These are phyloP conservation scores for Trichomalopsis sarcophagae DNA, from an alignment of 1,140 invertebrate genomes.

Conservation along the genomic window DNA sequence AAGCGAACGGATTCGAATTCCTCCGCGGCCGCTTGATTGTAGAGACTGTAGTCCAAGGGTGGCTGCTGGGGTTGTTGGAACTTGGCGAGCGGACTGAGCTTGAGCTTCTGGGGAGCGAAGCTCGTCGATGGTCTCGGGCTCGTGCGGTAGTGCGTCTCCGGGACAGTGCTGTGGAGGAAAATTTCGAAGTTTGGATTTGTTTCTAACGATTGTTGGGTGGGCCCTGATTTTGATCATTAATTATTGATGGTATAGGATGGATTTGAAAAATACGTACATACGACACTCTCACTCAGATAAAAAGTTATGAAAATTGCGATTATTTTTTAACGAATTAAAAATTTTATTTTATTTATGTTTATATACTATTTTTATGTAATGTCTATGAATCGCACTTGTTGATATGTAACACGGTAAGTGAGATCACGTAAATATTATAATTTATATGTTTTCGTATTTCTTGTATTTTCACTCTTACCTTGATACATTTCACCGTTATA, in stretches of 20 bases:
- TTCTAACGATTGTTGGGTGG: neutral
- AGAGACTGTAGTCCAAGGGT: slow-evolving; percentile 11
- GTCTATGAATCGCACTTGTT: neutral
- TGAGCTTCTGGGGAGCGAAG: slow-evolving; percentile 10
- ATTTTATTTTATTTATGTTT: neutral
- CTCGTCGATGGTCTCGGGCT: neutral
- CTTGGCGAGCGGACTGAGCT: neutral
- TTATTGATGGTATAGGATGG: no score
- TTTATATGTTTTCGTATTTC: neutral
- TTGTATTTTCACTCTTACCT: no score
- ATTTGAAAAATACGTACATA: neutral
- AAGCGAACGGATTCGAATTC: slow-evolving; percentile 64
- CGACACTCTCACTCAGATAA: no score
- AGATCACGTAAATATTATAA: neutral
- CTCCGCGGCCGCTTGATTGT: slow-evolving; percentile 44
- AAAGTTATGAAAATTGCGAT: no score
- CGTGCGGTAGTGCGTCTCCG: neutral
- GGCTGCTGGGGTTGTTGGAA: neutral
- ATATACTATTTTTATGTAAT: no score
- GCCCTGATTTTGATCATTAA: neutral
- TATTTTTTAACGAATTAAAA: no score
- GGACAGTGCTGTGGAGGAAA: neutral
- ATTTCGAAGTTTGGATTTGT: slow-evolving; percentile 6
- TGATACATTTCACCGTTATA: no score
- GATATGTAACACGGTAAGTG: neutral